These are phyloP conservation scores for Semaprochilodus insignis DNA, from an alignment of 2,797 vertebrate species.

Conservation along the genomic window DNA sequence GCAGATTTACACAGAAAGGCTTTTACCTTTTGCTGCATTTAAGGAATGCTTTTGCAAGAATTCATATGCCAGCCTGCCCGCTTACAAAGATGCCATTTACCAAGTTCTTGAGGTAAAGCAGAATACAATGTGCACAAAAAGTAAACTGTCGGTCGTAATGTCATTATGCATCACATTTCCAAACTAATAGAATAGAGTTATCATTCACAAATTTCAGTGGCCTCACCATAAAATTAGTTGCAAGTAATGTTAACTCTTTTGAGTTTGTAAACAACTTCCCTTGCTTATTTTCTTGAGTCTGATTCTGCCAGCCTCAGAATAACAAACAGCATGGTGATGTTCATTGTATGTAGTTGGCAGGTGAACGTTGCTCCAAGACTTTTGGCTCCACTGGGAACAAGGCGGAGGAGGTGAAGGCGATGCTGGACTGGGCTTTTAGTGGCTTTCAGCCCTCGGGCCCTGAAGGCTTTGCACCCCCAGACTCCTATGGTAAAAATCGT, in stretches of 20 bases:
- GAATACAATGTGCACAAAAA: neutral
- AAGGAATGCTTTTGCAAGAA: constrained; percentile 75
- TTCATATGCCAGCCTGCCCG: constrained; percentile 73
- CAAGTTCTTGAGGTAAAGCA: constrained; percentile 78
- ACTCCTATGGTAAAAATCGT: constrained; percentile 55
- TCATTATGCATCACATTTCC: too few species aligned
- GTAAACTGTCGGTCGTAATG: neutral
- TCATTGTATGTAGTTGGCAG: constrained; percentile 71
- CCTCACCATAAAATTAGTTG: too few species aligned
- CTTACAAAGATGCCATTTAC: constrained; percentile 78
- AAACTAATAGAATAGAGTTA: too few species aligned
- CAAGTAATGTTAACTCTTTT: too few species aligned
- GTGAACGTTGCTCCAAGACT: constrained; percentile 74
- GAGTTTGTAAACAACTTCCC: too few species aligned
- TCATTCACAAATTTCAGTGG: too few species aligned
- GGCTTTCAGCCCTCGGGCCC: constrained; percentile 80
- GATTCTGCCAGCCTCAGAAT: neutral
- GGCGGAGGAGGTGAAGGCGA: constrained; percentile 73
- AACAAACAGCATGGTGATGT: neutral
- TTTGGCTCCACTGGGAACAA: constrained; percentile 65
- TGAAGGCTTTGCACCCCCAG: constrained; percentile 64
- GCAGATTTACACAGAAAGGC: constrained; percentile 72
- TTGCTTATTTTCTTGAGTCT: too few species aligned
- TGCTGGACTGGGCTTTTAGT: constrained; percentile 80
- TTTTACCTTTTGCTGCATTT: constrained; percentile 71